These are phyloP conservation scores for Saturnia pavonia DNA, from an alignment of 2,888 invertebrate species.

Conservation along the genomic window DNA sequence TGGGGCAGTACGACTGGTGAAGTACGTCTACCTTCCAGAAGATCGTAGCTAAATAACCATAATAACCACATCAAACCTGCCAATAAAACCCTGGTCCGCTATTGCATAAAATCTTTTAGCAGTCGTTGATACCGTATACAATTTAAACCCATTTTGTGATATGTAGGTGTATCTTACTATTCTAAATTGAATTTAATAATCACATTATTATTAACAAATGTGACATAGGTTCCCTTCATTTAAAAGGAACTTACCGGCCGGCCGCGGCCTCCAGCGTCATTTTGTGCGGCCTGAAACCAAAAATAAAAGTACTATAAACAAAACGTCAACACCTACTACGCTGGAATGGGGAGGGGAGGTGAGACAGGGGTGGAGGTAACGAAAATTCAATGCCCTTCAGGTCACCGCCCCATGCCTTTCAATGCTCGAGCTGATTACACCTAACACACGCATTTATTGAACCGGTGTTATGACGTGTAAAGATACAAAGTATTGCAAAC, in stretches of 20 bases:
- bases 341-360: neutral
- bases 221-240: conserved; percentile 8
- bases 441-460: conserved; percentile 6
- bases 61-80: too few species aligned
- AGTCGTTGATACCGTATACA: too few species aligned
- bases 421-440: conserved; percentile 9
- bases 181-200: neutral
- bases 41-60: too few species aligned
- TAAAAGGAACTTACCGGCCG: conserved; percentile 65
- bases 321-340: conserved; percentile 13
- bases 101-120: too few species aligned
- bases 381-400: conserved; percentile 13
- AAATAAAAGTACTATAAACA: conserved; percentile 34
- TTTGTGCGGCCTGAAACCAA: conserved; percentile 76
- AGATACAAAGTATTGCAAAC: neutral
- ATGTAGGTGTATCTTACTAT: too few species aligned
- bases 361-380: neutral
- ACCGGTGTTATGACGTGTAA: conserved; percentile 9
- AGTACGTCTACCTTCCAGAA: too few species aligned
- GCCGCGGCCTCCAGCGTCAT: conserved; percentile 80
- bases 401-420: conserved; percentile 14
- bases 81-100: too few species aligned
- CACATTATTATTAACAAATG: neutral
- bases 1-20: too few species aligned
- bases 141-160: too few species aligned